Base-by-base conservation (phyloP, 2,888 invertebrate genomes). In the Calliopum simillimum region DNA sequence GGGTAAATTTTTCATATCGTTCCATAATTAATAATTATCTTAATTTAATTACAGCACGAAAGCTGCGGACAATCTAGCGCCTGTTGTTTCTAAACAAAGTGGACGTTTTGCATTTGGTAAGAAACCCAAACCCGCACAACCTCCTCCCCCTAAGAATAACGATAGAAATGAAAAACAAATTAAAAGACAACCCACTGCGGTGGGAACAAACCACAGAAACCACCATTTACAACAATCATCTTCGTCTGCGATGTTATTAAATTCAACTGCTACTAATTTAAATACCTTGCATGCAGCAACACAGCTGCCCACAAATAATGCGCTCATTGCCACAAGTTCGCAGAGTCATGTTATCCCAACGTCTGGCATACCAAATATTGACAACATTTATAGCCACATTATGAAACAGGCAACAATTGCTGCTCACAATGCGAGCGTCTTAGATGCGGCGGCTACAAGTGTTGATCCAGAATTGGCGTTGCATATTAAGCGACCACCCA, bases 101-200 rank as follows among this genome's bases (percentile, higher is more conserved):
- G 83, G 83, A 0, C 79, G 81, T 55, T 83, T 83, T 70, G 82
- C 83, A n/a, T 83, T 82, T 72, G 83, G 83, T 12, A 82, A 82
- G 55, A 83, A 83, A 41, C 77, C 81, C 0, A 81, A 81, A 71
- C 16, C 69, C 3, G 6, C n/a, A 19, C 55, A 46, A 5, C 44
- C n/a, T 11, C 13, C 13, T 49, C 25, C 13, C 43, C 25, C 46
- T 25, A 33, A 58, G 51, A 21, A 51, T 6, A 75, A 74, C 59
- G 43, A 11, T 44, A 19, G 11, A 41, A 44, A 61, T 19, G 21
- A 11, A 19, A n/a, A 58, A 12, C 23, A 16, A 13, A 14, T 21
- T 13, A 19, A 55, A 55, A n/a, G 13, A 12, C 16, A 19, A 4
- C 16, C 53, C 14, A 16, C 23, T 43, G 23, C 41, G 8, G n/a